Evolutionary conservation across 2,888 invertebrate species (phyloP), one percentile per base, ranked within the genome.

Genomic region (Teleiodes luculella): DNA sequence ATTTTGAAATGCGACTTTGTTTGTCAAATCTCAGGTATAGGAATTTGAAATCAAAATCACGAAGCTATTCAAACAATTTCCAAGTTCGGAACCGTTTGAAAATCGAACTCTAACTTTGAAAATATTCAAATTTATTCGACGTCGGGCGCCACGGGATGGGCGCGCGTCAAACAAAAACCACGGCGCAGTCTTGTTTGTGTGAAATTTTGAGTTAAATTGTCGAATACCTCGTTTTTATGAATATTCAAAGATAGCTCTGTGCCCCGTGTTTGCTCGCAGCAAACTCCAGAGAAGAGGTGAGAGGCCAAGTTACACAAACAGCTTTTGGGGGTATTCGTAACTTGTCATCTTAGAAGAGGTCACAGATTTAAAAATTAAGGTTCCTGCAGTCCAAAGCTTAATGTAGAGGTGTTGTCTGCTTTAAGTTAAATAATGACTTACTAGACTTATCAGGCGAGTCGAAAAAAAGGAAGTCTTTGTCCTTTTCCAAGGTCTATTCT

Each of bases 131-230:
- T 80, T 63, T 67, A 79, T 76, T 65, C 75, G 49, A 33, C 6
- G 13, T 7, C 41, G 55, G 57, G 60, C 64, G 55, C 57, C 53
- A 50, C 58, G 62, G 55, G 59, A 50, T 59, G 62, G 54, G 59
- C 65, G 65, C 67, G 64, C 64, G 67, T 71, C 66, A 69, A 68
- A 70, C 70, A 71, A 70, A 72, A 65, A 69, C 57, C 59, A 48
- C 63, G 57, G 65, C 64, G 46, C 62, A 55, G 65, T 64, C 67
- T 60, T 83, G 80, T 86, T 87, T 86, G 87, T 83, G 86, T 87
- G 86, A 88, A 86, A 87, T 83, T 81, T 82, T 77, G 78, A 80
- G 83, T 79, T 83, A 84, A 83, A 82, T 83, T 85, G 82, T 79
- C 76, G 76, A 80, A 82, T 80, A 69, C 74, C 75, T 70, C 66